Evolutionary conservation across 2,113 vertebrate genomes (phyloP).

Genomic region (Bostrychus sinensis): DNA sequence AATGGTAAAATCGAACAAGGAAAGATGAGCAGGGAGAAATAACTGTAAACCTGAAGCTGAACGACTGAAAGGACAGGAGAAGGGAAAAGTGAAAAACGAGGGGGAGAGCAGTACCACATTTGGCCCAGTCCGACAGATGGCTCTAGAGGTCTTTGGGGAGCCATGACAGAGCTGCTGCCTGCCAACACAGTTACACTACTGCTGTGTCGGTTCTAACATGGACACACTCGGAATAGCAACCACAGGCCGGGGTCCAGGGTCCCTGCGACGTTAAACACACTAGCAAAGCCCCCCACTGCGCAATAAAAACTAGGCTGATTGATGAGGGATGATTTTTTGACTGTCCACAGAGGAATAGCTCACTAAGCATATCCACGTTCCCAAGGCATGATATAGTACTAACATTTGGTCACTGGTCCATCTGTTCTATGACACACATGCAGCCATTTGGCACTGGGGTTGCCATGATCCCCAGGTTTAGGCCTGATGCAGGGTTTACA

Average conservation of each 20-base stretch:
- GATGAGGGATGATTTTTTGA: slow-evolving; percentile 12
- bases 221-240: slow-evolving; percentile 5
- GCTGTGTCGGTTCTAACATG: slow-evolving; percentile 13
- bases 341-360: not conserved
- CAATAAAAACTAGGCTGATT: slow-evolving; percentile 34
- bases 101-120: not conserved
- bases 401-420: not conserved
- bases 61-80: not conserved
- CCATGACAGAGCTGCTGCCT: slow-evolving; percentile 17
- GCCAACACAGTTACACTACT: slow-evolving; percentile 1
- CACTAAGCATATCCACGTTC: not conserved
- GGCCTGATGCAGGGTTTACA: too few species aligned
- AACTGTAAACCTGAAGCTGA: slow-evolving; percentile 7
- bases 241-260: not conserved
- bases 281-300: not conserved
- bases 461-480: too few species aligned
- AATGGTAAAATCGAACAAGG: slow-evolving; percentile 3
- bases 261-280: slow-evolving; percentile 11
- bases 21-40: not conserved
- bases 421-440: not conserved
- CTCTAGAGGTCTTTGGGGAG: slow-evolving; percentile 34
- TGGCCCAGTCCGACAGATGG: slow-evolving; percentile 43
- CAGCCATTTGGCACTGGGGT: not conserved
- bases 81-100: slow-evolving; percentile 11
- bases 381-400: not conserved